A percentile compares a stretch with the other conserved stretches of the same genome.
These are phyloP conservation scores for Amblyraja radiata DNA, from an alignment of 2,797 vertebrate species.

Conservation along the genomic window DNA sequence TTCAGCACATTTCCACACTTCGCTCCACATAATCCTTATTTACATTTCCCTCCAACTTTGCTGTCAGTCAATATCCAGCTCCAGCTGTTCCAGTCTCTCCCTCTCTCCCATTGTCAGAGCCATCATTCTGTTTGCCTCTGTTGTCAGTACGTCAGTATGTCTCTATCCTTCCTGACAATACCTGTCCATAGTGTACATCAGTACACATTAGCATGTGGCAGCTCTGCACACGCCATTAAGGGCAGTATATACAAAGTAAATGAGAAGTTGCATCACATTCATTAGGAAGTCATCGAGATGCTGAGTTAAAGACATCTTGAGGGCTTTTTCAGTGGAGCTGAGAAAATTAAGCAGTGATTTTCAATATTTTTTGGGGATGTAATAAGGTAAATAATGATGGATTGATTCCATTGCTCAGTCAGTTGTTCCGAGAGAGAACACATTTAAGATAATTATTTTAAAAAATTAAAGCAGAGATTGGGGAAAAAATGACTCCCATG, in stretches of 20 bases:
- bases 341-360: not conserved
- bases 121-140: too few species aligned
- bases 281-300: too few species aligned
- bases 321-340: not conserved
- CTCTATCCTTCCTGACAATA: not conserved
- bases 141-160: not conserved
- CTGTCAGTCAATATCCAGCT: not conserved
- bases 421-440: not conserved
- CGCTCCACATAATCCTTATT: too few species aligned
- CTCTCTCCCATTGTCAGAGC: not conserved
- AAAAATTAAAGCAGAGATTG: not conserved
- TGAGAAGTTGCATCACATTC: not conserved
- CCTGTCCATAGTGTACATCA: not conserved
- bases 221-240: not conserved
- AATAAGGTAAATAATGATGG: not conserved
- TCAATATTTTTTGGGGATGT: not conserved
- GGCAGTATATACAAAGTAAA: not conserved
- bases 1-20: not conserved
- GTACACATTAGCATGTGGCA: not conserved
- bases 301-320: not conserved
- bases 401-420: not conserved
- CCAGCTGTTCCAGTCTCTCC: not conserved
- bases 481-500: too few species aligned
- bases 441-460: not conserved
- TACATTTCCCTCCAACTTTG: not conserved